These are phyloP conservation scores for Caenorhabditis sp. DNA, from an alignment of 2,888 invertebrate genomes.

Conservation along the genomic window DNA sequence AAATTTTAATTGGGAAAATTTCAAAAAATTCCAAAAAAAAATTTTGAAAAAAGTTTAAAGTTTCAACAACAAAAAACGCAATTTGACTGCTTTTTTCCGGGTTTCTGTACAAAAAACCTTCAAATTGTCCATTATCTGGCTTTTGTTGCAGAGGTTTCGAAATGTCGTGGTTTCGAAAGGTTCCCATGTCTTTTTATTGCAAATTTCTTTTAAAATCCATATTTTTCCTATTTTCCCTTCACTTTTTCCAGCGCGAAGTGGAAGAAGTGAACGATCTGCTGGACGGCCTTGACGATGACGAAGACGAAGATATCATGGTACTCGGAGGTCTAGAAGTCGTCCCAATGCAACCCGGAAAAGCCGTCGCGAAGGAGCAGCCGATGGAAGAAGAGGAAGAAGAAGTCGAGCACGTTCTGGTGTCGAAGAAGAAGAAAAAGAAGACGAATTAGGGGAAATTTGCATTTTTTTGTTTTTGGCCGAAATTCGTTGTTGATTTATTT, in stretches of 20 bases:
- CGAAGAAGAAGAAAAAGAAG: slow-evolving; percentile 9
- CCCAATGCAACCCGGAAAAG: too few relatives aligned
- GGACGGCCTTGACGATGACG: slow-evolving; percentile 67
- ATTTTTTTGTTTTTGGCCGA: slow-evolving; percentile 14
- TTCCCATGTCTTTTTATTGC: too few relatives aligned
- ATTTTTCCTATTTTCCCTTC: not conserved
- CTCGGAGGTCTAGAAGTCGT: slow-evolving; percentile 6
- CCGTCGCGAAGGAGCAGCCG: too few relatives aligned
- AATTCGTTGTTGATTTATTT: slow-evolving; percentile 5
- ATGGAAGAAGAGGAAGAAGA: slow-evolving; percentile 21
- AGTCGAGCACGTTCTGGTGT: slow-evolving; percentile 5
- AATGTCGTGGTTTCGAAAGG: too few relatives aligned
- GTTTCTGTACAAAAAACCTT: too few relatives aligned
- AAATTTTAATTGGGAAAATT: too few relatives aligned
- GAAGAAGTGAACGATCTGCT: slow-evolving; percentile 67
- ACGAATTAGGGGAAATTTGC: slow-evolving; percentile 9
- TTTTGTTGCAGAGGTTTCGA: too few relatives aligned
- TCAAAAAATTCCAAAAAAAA: too few relatives aligned
- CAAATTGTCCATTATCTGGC: too few relatives aligned
- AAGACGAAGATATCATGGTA: slow-evolving; percentile 62
- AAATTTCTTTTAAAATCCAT: not conserved
- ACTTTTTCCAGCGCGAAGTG: slow-evolving; percentile 58
- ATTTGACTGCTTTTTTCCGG: too few relatives aligned
- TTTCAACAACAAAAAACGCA: too few relatives aligned
- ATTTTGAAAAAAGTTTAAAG: not conserved